phyloP scores from a whole-genome alignment of 2,888 invertebrate genomes.

The Xestobium rufovillosum region DNA sequence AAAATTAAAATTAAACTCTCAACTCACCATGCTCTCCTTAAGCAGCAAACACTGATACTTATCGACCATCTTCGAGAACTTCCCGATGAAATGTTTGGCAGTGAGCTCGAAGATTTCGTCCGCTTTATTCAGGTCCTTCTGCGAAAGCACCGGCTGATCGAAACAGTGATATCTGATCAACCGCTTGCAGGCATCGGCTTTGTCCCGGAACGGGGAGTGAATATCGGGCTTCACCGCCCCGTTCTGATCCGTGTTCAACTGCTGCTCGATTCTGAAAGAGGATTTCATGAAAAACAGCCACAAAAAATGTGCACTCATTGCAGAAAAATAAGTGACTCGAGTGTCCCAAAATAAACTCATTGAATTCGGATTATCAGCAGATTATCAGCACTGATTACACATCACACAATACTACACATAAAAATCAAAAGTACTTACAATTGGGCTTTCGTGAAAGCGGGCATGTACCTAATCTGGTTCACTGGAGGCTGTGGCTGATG shows the following conservation, averaged over 20 bases:
- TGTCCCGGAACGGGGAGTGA: slow-evolving; percentile 61
- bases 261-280: slow-evolving; percentile 64
- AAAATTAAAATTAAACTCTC: slow-evolving; percentile 4
- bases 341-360: too few relatives aligned
- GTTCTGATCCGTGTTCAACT: slow-evolving; percentile 66
- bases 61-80: slow-evolving; percentile 62
- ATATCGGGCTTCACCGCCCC: slow-evolving; percentile 67
- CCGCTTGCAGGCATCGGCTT: slow-evolving; percentile 67
- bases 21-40: slow-evolving; percentile 69
- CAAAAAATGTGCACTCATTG: slow-evolving; percentile 16
- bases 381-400: too few relatives aligned
- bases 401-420: too few relatives aligned
- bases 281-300: slow-evolving; percentile 26
- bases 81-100: slow-evolving; percentile 59
- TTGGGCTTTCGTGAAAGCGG: slow-evolving; percentile 38
- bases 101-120: slow-evolving; percentile 64
- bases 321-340: background rate
- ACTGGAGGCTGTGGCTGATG: slow-evolving; percentile 8
- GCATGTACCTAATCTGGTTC: slow-evolving; percentile 30
- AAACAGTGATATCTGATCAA: slow-evolving; percentile 71
- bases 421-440: slow-evolving; percentile 34
- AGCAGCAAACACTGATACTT: slow-evolving; percentile 66
- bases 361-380: too few relatives aligned
- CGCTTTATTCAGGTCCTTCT: slow-evolving; percentile 58
- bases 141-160: slow-evolving; percentile 55